phyloP scores from a whole-genome alignment of 2,888 invertebrate genomes.

The Drosophila dives region DNA sequence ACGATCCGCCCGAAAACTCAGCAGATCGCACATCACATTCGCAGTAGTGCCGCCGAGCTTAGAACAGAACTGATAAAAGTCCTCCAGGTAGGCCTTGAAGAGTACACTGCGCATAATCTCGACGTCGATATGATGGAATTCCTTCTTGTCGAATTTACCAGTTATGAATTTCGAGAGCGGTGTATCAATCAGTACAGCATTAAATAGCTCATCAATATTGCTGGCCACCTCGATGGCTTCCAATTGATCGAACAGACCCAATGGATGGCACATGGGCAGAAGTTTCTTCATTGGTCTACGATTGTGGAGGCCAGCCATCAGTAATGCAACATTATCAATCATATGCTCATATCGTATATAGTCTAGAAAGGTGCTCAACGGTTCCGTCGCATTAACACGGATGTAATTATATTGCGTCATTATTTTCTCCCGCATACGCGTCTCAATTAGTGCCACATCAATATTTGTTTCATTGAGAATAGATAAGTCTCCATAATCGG shows the following conservation, averaged over 20 bases:
- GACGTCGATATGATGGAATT: slow-evolving; percentile 98
- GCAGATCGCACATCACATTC: slow-evolving; percentile 98
- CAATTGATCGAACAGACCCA: slow-evolving; percentile 98
- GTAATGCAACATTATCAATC: slow-evolving; percentile 98
- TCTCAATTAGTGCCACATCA: slow-evolving; percentile 97
- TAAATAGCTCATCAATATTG: slow-evolving; percentile 98
- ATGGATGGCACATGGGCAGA: slow-evolving; percentile 98
- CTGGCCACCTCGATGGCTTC: slow-evolving; percentile 99
- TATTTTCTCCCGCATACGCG: slow-evolving; percentile 96
- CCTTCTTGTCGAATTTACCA: slow-evolving; percentile 98
- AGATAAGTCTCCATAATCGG: slow-evolving; percentile 96
- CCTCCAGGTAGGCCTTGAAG: slow-evolving; percentile 96
- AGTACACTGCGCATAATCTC: slow-evolving; percentile 98
- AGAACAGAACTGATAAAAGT: slow-evolving; percentile 96
- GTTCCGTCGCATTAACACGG: slow-evolving; percentile 97
- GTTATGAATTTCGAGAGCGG: slow-evolving; percentile 98
- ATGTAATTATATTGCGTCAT: slow-evolving; percentile 98
- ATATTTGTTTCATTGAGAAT: slow-evolving; percentile 97
- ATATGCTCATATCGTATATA: slow-evolving; percentile 99
- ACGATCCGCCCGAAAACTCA: slow-evolving; percentile 98
- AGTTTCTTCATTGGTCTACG: slow-evolving; percentile 98
- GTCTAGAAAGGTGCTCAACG: slow-evolving; percentile 97
- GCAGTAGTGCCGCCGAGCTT: slow-evolving; percentile 96
- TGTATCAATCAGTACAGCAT: slow-evolving; percentile 98
- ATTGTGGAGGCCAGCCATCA: slow-evolving; percentile 98